Evolutionary conservation across 2,888 invertebrate genomes (phyloP), one percentile per base, ranked within the genome.

Genomic region (Cantharis nigra): DNA sequence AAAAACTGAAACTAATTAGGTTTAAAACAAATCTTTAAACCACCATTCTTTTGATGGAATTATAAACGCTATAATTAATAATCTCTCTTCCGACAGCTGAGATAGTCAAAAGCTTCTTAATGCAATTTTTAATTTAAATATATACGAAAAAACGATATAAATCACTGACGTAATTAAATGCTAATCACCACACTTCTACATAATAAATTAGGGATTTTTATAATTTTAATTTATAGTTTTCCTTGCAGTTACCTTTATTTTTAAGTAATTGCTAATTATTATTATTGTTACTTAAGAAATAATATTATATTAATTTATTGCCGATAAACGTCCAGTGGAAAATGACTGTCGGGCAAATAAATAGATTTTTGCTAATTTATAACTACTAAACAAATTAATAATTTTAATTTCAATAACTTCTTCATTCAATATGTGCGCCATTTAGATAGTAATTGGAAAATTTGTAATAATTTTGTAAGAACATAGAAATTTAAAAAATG

Each of bases 121-220:
- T 78, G 79, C 79, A 75, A 76, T 76, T 74, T 79, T 79, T 79
- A 78, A 79, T 79, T 79, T 76, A 71, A 78, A 78, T 74, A 79
- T 78, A 75, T 78, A 72, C 74, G 78, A 78, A 80, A 78, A 76
- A 72, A 77, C 71, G 75, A 79, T 78, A 81, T 83, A 83, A 83
- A 83, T 83, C 83, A 82, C 76, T 65, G 65, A 70, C 70, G 78
- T 82, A 83, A 83, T 83, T 83, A 83, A 83, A 83, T 83, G 83
- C 82, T 83, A 83, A 83, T 83, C 83, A 80, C 81, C 78, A 81
- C 82, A 77, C 76, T 80, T 79, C 79, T 82, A 82, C 81, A 83
- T 81, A 82, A 80, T 79, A 78, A 80, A 79, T 80, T 81, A 80
- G 77, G 77, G 78, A 74, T 63, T 70, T 70, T 73, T 70, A 71